phyloP scores from a whole-genome alignment of 2,113 vertebrate genomes.

The Phalacrocorax carbo region DNA sequence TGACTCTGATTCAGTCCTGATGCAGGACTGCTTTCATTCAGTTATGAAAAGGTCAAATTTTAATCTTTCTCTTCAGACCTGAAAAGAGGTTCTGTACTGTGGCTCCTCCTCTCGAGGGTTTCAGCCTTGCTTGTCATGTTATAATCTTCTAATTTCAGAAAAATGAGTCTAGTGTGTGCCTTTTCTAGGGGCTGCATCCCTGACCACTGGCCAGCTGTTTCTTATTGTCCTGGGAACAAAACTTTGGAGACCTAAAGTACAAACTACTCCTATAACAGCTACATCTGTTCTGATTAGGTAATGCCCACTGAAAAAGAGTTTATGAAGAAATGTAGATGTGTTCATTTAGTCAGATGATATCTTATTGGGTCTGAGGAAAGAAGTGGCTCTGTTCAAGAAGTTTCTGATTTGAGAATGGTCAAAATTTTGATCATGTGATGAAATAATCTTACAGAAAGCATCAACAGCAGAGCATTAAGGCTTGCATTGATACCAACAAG shows the following conservation, averaged over 20 bases:
- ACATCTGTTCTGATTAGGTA: neutral
- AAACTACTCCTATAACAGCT: neutral
- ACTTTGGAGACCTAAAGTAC: neutral
- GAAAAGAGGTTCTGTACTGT: neutral
- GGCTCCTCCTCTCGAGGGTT: neutral
- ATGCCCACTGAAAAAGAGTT: neutral
- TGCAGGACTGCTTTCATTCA: neutral
- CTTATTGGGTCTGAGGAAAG: neutral
- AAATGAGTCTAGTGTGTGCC: neutral
- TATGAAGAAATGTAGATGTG: neutral
- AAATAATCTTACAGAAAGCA: neutral
- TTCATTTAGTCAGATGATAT: neutral
- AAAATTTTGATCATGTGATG: neutral
- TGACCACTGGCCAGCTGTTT: neutral
- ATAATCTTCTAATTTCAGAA: neutral
- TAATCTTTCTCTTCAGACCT: neutral
- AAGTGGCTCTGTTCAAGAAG: neutral
- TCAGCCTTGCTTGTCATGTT: neutral
- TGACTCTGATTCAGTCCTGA: neutral
- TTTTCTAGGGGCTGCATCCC: neutral
- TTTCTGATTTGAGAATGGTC: neutral
- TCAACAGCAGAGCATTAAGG: neutral
- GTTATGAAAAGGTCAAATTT: neutral
- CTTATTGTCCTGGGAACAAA: neutral
- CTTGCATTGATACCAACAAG: neutral